Percentiles rank a stretch among this genome's conserved stretches.
These are phyloP conservation scores for Marcusenius ussheri DNA, from an alignment of 2,113 vertebrate genomes.

Conservation along the genomic window DNA sequence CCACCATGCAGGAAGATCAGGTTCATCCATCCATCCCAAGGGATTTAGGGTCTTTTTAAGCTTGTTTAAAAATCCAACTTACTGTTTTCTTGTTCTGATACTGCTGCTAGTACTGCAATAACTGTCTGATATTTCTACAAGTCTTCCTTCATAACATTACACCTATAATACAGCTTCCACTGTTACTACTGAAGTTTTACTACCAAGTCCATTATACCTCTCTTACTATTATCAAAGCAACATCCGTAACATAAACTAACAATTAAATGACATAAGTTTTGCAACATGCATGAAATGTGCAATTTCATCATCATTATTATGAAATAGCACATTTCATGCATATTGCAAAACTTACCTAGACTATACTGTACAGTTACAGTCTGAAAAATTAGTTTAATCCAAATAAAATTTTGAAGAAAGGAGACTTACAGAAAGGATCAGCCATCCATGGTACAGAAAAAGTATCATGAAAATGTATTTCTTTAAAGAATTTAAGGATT, in stretches of 20 bases:
- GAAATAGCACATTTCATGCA: neutral
- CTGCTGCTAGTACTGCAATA: neutral
- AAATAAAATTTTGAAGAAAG: neutral
- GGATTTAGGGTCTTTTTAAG: neutral
- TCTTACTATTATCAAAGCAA: neutral
- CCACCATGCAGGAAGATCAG: slow-evolving; percentile 73
- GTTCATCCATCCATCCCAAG: slow-evolving; percentile 43
- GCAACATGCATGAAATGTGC: too few relatives aligned
- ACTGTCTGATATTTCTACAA: neutral
- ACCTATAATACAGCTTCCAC: neutral
- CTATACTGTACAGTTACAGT: neutral
- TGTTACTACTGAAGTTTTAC: neutral
- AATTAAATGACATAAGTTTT: neutral
- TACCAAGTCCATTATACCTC: neutral
- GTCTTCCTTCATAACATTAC: neutral
- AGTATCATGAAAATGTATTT: neutral
- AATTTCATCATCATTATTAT: neutral
- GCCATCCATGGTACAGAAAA: neutral
- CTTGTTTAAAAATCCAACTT: neutral
- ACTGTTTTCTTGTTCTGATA: neutral
- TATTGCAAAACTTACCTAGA: neutral
- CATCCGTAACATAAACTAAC: neutral
- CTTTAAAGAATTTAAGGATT: neutral
- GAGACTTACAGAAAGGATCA: neutral
- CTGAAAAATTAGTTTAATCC: neutral